Conservation (phyloP, 2,888 invertebrate genomes). For the Urechis unicinctus region DNA sequence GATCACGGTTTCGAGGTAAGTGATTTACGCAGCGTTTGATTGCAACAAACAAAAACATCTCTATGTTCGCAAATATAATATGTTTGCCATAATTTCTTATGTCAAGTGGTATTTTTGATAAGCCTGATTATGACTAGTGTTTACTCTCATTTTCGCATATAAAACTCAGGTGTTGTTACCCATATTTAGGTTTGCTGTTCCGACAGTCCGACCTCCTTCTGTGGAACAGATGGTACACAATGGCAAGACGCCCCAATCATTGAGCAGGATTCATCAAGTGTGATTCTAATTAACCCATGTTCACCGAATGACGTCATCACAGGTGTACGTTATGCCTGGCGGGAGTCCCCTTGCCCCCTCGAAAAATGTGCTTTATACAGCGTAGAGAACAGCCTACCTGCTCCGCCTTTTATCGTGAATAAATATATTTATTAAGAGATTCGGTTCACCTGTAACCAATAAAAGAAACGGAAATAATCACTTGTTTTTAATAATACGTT, state of each 20-base stretch:
- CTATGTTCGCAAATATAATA: no score
- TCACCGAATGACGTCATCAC: slow-evolving; percentile 1
- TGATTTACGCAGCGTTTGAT: no score
- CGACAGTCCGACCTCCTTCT: not conserved
- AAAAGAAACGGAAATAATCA: no score
- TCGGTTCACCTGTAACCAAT: no score
- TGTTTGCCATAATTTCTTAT: no score
- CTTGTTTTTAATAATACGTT: no score
- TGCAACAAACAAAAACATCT: no score
- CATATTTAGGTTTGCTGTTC: slow-evolving; percentile 4
- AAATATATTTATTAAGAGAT: slow-evolving; percentile 1
- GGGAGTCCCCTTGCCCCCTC: slow-evolving; percentile 10
- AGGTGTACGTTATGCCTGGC: slow-evolving; percentile 16
- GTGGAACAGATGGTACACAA: not conserved
- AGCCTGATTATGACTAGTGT: no score
- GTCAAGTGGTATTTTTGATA: no score
- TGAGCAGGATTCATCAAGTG: not conserved
- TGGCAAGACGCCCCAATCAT: not conserved
- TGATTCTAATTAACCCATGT: not conserved
- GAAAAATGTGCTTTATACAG: slow-evolving; percentile 13
- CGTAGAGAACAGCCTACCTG: slow-evolving; percentile 11
- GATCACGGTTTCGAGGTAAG: no score
- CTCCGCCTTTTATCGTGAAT: slow-evolving; percentile 11
- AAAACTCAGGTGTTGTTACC: no score
- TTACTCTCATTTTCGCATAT: no score